These are phyloP conservation scores for Indicator indicator DNA, from an alignment of 2,113 vertebrate species.

Conservation along the genomic window DNA sequence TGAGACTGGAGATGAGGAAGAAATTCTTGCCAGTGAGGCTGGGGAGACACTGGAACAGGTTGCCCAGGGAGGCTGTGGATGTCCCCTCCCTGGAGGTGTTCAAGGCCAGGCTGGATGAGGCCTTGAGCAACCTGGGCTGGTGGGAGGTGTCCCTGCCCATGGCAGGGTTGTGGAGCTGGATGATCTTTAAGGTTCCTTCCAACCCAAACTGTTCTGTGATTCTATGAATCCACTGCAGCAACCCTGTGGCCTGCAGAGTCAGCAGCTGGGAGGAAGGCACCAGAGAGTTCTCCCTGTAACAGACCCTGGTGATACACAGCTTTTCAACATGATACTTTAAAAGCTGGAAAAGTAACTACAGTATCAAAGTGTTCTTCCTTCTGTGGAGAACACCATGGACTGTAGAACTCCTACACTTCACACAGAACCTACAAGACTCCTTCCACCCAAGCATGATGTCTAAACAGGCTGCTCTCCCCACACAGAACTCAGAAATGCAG, in stretches of 20 bases:
- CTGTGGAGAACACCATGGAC: background rate
- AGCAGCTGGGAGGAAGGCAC: background rate
- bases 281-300: background rate
- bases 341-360: background rate
- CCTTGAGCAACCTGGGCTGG: too few species aligned
- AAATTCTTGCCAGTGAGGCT: too few species aligned
- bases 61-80: too few species aligned
- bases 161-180: too few species aligned
- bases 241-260: accelerated
- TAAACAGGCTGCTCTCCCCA: background rate
- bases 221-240: accelerated
- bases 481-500: background rate
- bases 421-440: background rate
- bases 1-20: too few species aligned
- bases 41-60: too few species aligned
- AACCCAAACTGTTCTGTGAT: too few species aligned
- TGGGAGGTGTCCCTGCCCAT: too few species aligned
- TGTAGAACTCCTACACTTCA: background rate
- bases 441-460: background rate
- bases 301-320: background rate
- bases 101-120: too few species aligned
- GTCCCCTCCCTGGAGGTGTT: too few species aligned
- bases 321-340: background rate
- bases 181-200: too few species aligned
- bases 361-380: background rate